A percentile compares a stretch with the other conserved stretches of the same genome.
phyloP scores from a whole-genome alignment of 2,113 vertebrate species.

The Galeopterus variegatus region DNA sequence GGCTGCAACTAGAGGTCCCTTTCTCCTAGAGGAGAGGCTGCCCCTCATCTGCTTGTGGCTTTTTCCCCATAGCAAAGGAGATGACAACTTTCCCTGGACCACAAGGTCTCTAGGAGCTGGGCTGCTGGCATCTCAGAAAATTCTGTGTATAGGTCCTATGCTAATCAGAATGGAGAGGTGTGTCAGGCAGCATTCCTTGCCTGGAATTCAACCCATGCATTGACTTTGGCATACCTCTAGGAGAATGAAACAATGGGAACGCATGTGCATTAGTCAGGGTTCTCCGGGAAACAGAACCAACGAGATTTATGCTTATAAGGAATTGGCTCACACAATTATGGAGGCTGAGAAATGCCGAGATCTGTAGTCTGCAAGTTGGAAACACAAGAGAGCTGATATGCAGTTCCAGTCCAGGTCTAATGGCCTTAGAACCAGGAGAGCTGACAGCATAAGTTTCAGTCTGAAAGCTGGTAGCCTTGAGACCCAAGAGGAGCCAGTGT shows the following conservation, averaged over 20 bases:
- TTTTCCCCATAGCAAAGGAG: neutral
- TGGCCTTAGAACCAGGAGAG: neutral
- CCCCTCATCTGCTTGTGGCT: neutral
- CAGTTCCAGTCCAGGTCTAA: neutral
- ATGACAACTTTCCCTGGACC: neutral
- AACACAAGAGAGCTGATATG: neutral
- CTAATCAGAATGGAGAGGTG: neutral
- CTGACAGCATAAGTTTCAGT: neutral
- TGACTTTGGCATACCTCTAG: neutral
- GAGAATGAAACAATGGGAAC: neutral
- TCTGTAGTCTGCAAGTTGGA: neutral
- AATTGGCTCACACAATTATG: neutral
- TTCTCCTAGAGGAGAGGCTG: neutral
- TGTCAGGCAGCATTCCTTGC: neutral
- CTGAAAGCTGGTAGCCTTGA: neutral
- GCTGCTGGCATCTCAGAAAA: neutral
- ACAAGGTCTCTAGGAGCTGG: neutral
- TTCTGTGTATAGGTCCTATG: neutral
- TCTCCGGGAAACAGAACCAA: neutral
- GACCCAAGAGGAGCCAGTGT: neutral
- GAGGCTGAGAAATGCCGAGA: neutral
- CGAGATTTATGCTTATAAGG: neutral
- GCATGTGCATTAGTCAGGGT: neutral
- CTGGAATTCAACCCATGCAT: neutral
- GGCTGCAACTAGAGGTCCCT: accelerated